phyloP scores from a whole-genome alignment of 2,888 invertebrate species.

The Cataglyphis albicans region DNA sequence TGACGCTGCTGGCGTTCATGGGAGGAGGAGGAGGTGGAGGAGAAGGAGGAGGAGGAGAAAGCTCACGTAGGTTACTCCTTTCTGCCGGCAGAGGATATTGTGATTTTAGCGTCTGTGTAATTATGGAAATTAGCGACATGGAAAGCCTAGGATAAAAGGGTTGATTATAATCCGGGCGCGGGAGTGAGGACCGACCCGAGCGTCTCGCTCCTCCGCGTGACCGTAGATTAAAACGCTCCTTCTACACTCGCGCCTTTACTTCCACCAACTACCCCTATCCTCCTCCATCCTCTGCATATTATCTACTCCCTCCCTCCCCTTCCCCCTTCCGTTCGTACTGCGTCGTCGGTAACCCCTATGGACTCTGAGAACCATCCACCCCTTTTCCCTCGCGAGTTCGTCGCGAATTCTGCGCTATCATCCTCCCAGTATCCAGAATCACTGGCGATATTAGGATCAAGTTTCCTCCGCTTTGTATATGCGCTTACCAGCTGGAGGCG shows the following conservation, averaged over 20 bases:
- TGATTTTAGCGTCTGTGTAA: slow-evolving; percentile 86
- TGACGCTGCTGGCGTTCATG: slow-evolving; percentile 69
- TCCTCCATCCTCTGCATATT: slow-evolving; percentile 62
- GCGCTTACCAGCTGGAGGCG: slow-evolving; percentile 50
- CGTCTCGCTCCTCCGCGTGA: slow-evolving; percentile 77
- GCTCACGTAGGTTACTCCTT: slow-evolving; percentile 85
- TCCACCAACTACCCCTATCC: slow-evolving; percentile 72
- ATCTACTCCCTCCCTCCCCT: slow-evolving; percentile 46
- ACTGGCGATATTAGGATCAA: slow-evolving; percentile 81
- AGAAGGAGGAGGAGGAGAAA: slow-evolving; percentile 68
- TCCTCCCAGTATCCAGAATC: slow-evolving; percentile 76
- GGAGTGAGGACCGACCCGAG: slow-evolving; percentile 75
- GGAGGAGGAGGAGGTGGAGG: slow-evolving; percentile 60
- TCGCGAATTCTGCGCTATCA: slow-evolving; percentile 68
- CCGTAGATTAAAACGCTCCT: slow-evolving; percentile 86
- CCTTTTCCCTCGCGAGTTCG: slow-evolving; percentile 55
- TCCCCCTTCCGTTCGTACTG: slow-evolving; percentile 32
- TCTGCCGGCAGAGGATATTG: slow-evolving; percentile 85
- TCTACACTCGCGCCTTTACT: slow-evolving; percentile 84
- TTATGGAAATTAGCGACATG: slow-evolving; percentile 86
- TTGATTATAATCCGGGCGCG: slow-evolving; percentile 86
- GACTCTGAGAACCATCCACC: slow-evolving; percentile 58
- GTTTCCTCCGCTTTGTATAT: slow-evolving; percentile 73
- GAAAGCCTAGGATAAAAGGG: slow-evolving; percentile 86
- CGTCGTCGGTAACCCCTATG: slow-evolving; percentile 56